These are phyloP conservation scores for Todus mexicanus DNA, from an alignment of 2,797 vertebrate genomes.

Conservation along the genomic window DNA sequence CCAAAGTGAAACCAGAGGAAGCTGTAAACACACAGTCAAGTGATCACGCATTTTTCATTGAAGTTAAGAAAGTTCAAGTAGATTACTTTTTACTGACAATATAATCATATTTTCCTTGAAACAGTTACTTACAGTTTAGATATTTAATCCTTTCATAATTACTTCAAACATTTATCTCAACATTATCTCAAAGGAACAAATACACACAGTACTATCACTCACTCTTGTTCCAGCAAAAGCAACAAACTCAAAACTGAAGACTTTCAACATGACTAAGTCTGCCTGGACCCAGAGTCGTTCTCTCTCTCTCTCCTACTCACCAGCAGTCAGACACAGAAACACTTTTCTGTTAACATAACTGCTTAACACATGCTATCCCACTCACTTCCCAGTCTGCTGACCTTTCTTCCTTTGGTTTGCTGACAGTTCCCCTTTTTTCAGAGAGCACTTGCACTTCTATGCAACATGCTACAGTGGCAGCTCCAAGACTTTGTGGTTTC, in stretches of 20 bases:
- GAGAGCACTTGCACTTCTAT: not conserved
- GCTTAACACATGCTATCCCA: not conserved
- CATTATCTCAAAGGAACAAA: not conserved
- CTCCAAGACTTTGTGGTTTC: not conserved
- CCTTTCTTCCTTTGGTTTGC: not conserved
- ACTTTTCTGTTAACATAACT: not conserved
- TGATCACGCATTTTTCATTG: not conserved
- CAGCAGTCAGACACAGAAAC: not conserved
- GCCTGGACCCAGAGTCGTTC: not conserved
- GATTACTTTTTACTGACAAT: not conserved
- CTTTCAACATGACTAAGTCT: not conserved
- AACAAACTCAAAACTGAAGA: not conserved
- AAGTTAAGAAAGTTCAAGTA: not conserved
- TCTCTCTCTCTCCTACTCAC: not conserved
- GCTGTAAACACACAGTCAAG: not conserved
- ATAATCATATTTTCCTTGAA: slow-evolving; percentile 5
- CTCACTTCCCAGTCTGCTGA: not conserved
- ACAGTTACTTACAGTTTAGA: slow-evolving; percentile 28
- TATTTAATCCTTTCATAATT: slow-evolving; percentile 30
- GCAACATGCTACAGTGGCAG: not conserved
- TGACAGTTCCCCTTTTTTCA: not conserved
- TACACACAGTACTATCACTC: not conserved
- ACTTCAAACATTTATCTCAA: not conserved
- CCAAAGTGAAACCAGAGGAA: not conserved
- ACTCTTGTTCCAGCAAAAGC: not conserved